Percentiles rank a stretch among this genome's conserved stretches.
phyloP scores from a whole-genome alignment of 1,140 invertebrate species.

The Linepithema humile region DNA sequence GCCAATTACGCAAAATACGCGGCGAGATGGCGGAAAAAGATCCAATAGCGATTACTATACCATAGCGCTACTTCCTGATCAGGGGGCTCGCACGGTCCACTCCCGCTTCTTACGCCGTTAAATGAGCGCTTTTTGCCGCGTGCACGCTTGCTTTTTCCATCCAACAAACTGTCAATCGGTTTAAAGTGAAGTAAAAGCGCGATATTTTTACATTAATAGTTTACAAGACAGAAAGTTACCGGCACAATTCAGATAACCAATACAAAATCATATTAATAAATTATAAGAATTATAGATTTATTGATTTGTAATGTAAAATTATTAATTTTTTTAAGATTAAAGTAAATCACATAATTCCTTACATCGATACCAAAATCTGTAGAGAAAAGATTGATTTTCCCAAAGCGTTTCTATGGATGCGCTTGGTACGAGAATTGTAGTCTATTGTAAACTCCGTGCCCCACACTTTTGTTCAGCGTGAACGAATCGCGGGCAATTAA shows the following conservation, averaged over 20 bases:
- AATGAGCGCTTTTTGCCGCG: constrained; percentile 24
- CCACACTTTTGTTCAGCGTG: constrained; percentile 15
- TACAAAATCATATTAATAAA: not conserved
- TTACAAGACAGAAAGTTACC: not conserved
- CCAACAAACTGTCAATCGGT: constrained; percentile 27
- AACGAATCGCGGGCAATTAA: constrained; percentile 40
- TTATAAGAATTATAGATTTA: too few species aligned
- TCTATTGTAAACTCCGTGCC: constrained; percentile 12
- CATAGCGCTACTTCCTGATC: constrained; percentile 67
- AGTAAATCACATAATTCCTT: not conserved
- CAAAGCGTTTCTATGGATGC: not conserved
- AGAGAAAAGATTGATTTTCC: not conserved
- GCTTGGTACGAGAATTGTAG: not conserved
- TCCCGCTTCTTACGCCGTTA: constrained; percentile 40
- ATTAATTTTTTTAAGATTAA: not conserved
- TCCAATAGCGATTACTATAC: constrained; percentile 60
- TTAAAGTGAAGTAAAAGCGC: not conserved
- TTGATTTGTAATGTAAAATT: not conserved
- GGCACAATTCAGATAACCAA: not conserved
- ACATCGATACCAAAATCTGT: too few species aligned
- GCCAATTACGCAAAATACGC: constrained; percentile 69
- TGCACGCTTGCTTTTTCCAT: not conserved
- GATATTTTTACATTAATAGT: not conserved
- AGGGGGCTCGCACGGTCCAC: not conserved
- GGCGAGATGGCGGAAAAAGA: constrained; percentile 52